phyloP scores from a whole-genome alignment of 2,113 vertebrate genomes.

The Strix aluco region DNA sequence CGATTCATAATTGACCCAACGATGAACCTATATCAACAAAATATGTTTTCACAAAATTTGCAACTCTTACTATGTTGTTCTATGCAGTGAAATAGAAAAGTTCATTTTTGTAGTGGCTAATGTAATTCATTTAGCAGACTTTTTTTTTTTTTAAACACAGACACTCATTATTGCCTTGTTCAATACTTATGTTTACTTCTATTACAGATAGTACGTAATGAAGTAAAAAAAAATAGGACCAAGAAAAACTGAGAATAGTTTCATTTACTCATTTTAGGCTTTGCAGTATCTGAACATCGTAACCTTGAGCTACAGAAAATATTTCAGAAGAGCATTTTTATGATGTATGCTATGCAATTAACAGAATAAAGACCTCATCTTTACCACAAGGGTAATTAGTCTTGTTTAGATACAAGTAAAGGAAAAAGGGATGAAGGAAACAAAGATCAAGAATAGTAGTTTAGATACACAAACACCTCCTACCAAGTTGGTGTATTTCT shows the following conservation, averaged over 20 bases:
- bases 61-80: background rate
- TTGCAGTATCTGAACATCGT: background rate
- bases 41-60: background rate
- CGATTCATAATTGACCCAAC: conserved; percentile 98
- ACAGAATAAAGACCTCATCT: background rate
- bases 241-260: background rate
- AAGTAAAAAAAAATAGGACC: background rate
- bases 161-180: background rate
- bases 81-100: background rate
- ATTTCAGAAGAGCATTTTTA: background rate
- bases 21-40: conserved; percentile 84
- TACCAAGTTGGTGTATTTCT: background rate
- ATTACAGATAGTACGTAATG: background rate
- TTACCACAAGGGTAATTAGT: background rate
- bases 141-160: background rate
- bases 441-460: background rate
- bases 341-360: background rate
- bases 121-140: background rate
- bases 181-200: background rate
- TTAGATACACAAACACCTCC: background rate
- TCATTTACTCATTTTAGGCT: background rate
- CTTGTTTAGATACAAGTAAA: background rate
- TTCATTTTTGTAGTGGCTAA: background rate
- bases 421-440: background rate
- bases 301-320: background rate